Evolutionary conservation across 1,140 invertebrate species (phyloP), one percentile per base, ranked within the genome.

Genomic region (Penaeus indicus): DNA sequence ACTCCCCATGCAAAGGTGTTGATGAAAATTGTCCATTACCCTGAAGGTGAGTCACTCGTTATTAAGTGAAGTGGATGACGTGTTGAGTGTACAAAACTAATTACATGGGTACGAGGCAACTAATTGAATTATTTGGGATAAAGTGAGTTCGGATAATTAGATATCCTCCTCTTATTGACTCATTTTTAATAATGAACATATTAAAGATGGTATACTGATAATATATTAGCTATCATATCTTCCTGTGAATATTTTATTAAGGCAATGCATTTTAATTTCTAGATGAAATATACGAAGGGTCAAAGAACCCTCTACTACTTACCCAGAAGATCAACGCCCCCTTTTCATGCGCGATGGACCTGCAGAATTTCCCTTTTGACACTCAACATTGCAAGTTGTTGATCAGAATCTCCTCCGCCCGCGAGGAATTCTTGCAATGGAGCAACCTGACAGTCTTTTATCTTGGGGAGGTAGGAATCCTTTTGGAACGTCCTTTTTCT

Each of bases 361-460:
- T 75, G 27, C 27, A 75, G 72, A 75, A 75, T 75, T 75, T 75
- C 21, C 72, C 72, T 21, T 75, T 75, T 11, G 72, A 75, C 25
- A 75, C 27, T 32, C 72, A 75, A 32, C 86, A 88, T 42, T 88
- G 86, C 64, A 38, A 54, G 47, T 27, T 88, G 10, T 80, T 82
- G 25, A 78, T 88, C n/a, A 78, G 86, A 42, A 54, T 88, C 42
- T 38, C 72, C 84, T 88, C 86, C 19, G 86, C 86, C 42, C 42
- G 80, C 11, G 67, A 19, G 32, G 64, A 88, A 38, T 85, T 77
- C 22, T 16, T 85, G 21, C 61, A n/a, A 19, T 85, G 84, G 84
- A 47, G 19, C 1, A 16, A 78, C 77, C 47, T 86, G 61, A 69
- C 67, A 21, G 85, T 79, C 13, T 27, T n/a, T 32, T 86, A 86